A percentile compares a stretch with the other conserved stretches of the same genome.
Conservation (phyloP, 2,113 vertebrate species). For the Aythya baeri region DNA sequence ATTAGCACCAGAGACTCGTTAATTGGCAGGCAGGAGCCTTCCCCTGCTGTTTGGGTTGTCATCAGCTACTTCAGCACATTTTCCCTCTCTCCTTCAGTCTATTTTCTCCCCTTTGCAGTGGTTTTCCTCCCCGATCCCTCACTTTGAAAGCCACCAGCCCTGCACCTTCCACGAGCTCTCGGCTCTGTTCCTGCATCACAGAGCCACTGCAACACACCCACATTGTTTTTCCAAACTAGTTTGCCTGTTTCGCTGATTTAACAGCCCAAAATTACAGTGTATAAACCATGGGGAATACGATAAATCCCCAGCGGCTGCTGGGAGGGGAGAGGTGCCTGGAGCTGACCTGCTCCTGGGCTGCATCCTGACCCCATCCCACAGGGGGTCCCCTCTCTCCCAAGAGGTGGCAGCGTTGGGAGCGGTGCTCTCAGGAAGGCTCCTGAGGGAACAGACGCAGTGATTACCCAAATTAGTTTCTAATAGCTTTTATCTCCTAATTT, state of each 20-base stretch:
- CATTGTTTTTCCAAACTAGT: not conserved
- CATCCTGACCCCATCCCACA: not conserved
- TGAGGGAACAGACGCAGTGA: slow-evolving; percentile 49
- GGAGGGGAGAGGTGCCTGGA: not conserved
- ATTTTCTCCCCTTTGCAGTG: rapidly evolving
- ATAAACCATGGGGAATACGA: slow-evolving; percentile 8
- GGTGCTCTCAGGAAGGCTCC: slow-evolving; percentile 7
- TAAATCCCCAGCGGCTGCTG: slow-evolving; percentile 13
- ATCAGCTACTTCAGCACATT: slow-evolving; percentile 61
- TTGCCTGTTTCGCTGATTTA: not conserved
- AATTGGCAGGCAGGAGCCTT: slow-evolving; percentile 74
- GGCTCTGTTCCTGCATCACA: no score
- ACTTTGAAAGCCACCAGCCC: no score
- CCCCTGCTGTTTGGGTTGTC: slow-evolving; percentile 72
- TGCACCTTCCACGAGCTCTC: no score
- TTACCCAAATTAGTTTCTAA: slow-evolving; percentile 69
- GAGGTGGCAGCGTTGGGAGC: not conserved
- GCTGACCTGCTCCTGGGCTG: not conserved
- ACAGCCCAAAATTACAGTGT: not conserved
- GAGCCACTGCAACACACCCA: no score
- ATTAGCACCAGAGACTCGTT: slow-evolving; percentile 70
- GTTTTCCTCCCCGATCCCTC: not conserved
- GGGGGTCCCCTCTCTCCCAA: not conserved
- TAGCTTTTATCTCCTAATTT: slow-evolving; percentile 71
- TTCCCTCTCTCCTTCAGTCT: not conserved